A percentile compares a stretch with the other conserved stretches of the same genome.
Evolutionary conservation across 2,888 invertebrate genomes (phyloP).

Genomic region (Pollenia amentaria): DNA sequence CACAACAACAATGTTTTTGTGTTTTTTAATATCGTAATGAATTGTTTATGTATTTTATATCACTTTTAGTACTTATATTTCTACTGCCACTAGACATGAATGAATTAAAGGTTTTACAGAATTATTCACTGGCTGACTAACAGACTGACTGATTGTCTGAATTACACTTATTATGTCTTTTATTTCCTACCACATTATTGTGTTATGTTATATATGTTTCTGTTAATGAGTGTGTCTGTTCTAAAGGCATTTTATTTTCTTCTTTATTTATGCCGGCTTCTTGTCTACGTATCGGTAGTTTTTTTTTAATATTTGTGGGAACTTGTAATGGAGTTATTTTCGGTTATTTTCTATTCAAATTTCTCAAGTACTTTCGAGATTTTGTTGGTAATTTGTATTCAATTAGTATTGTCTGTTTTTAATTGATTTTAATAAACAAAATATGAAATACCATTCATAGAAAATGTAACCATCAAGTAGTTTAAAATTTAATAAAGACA

Average conservation of each 20-base stretch:
- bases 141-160: constrained; percentile 31
- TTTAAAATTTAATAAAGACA: no score
- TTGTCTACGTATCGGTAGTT: neutral
- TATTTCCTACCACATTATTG: constrained; percentile 46
- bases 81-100: constrained; percentile 58
- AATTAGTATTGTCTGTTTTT: constrained; percentile 54
- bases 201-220: neutral
- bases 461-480: no score
- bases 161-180: constrained; percentile 53
- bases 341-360: constrained; percentile 21
- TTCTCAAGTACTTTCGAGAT: constrained; percentile 36
- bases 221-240: neutral
- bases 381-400: constrained; percentile 64
- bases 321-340: constrained; percentile 68
- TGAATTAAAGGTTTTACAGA: constrained; percentile 17
- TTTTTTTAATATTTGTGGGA: constrained; percentile 69
- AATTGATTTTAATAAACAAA: constrained; percentile 34
- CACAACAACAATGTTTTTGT: constrained; percentile 30
- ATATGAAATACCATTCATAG: neutral
- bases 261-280: constrained; percentile 51
- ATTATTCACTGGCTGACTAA: neutral
- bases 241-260: neutral
- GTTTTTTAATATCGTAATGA: constrained; percentile 50
- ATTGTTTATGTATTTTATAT: constrained; percentile 64
- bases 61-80: constrained; percentile 18